phyloP scores from a whole-genome alignment of 2,113 vertebrate species.

The Larimichthys polyactis region DNA sequence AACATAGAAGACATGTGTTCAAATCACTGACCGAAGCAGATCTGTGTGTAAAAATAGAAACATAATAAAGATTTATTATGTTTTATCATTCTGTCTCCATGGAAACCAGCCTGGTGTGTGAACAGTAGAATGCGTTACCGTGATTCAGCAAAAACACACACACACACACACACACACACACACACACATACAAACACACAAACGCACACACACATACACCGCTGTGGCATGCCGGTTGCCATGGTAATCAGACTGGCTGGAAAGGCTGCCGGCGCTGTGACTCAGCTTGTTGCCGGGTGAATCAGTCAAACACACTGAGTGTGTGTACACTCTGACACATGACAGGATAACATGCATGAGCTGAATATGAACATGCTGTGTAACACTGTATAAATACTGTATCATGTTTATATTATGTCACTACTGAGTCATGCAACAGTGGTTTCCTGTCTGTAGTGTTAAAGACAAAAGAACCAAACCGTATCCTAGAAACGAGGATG shows the following conservation, averaged over 20 bases:
- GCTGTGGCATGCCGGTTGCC: conserved; percentile 39
- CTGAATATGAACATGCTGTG: no score
- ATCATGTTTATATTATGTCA: no score
- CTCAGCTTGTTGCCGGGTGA: conserved; percentile 67
- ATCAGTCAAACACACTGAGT: conserved; percentile 40
- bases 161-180: no score
- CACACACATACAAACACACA: neutral
- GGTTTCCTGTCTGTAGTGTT: no score
- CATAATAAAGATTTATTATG: no score
- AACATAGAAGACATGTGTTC: neutral
- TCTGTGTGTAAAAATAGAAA: neutral
- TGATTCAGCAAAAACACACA: conserved; percentile 40
- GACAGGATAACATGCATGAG: no score
- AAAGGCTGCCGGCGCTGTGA: conserved; percentile 45
- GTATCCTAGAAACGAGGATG: no score
- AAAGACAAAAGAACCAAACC: no score
- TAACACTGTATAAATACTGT: no score
- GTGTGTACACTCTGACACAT: no score
- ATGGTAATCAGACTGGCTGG: conserved; percentile 31
- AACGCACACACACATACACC: conserved; percentile 27
- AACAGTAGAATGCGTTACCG: neutral
- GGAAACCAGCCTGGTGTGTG: conserved; percentile 32
- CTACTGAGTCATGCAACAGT: no score
- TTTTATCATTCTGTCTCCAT: conserved; percentile 15
- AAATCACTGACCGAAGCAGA: neutral